Conservation (phyloP, 2,113 vertebrate species). For the Paradoxurus hermaphroditus region DNA sequence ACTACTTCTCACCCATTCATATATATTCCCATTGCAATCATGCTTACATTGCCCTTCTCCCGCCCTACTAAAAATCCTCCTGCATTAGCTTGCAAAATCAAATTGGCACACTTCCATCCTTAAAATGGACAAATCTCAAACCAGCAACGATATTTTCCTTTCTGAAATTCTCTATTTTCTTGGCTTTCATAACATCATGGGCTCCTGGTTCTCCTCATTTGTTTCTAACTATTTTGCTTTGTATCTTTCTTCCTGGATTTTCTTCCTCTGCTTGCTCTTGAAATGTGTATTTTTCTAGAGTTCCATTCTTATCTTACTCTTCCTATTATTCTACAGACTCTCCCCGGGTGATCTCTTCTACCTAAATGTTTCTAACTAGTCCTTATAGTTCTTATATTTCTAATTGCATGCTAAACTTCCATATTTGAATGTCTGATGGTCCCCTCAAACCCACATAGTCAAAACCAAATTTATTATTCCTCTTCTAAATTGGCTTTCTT, state of each 20-base stretch:
- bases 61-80: not conserved
- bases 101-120: not conserved
- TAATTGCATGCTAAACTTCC: not conserved
- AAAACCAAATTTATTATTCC: not conserved
- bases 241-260: not conserved
- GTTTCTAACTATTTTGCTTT: not conserved
- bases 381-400: not conserved
- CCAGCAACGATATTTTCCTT: not conserved
- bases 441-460: not conserved
- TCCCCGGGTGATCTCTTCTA: not conserved
- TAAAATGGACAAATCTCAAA: not conserved
- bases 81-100: not conserved
- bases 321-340: not conserved
- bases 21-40: not conserved
- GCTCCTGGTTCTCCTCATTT: not conserved
- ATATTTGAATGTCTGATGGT: not conserved
- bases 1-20: not conserved
- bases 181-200: not conserved
- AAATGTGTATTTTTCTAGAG: not conserved
- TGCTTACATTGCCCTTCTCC: not conserved
- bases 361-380: not conserved
- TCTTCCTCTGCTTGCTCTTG: not conserved
- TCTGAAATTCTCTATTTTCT: not conserved
- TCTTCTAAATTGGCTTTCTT: not conserved
- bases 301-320: not conserved